A percentile compares a stretch with the other conserved stretches of the same genome.
Conservation (phyloP, 2,113 vertebrate genomes). For the Brachionichthys hirsutus region DNA sequence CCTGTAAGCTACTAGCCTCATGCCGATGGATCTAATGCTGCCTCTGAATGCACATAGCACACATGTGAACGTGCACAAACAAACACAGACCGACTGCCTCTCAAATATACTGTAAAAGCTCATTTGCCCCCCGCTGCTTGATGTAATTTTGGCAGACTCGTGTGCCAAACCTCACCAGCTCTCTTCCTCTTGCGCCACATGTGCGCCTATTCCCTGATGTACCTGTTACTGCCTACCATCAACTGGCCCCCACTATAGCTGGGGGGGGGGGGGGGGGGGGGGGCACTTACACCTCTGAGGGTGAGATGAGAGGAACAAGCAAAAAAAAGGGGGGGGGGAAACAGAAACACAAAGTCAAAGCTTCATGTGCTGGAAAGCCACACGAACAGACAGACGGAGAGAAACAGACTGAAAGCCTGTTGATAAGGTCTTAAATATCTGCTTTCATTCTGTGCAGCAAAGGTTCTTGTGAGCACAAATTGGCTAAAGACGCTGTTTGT, state of each 20-base stretch:
- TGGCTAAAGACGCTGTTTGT: conserved; percentile 15
- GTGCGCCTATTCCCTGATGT: conserved; percentile 30
- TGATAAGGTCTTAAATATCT: conserved; percentile 41
- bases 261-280: conserved; percentile 22
- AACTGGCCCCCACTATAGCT: conserved; percentile 37
- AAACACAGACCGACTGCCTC: conserved; percentile 22
- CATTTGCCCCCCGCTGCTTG: conserved; percentile 65
- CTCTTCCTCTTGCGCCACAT: conserved; percentile 1
- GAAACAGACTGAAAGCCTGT: conserved; percentile 24
- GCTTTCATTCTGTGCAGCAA: conserved; percentile 18
- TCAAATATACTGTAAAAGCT: conserved; percentile 65
- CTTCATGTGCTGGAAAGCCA: conserved; percentile 44
- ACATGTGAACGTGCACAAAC: conserved; percentile 18
- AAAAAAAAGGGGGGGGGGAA: conserved; percentile 4
- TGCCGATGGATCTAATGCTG: conserved; percentile 62
- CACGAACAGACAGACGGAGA: conserved; percentile 23
- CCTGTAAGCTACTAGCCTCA: conserved; percentile 67
- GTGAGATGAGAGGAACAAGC: conserved; percentile 21
- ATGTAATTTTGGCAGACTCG: conserved; percentile 64
- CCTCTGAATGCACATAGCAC: conserved; percentile 48
- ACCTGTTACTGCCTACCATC: conserved; percentile 62
- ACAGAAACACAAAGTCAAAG: conserved; percentile 38
- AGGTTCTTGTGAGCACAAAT: conserved; percentile 27
- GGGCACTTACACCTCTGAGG: conserved; percentile 26
- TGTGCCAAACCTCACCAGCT: conserved; percentile 44